Base-by-base conservation (phyloP, 2,888 invertebrate genomes). In the Tipula lateralis region DNA sequence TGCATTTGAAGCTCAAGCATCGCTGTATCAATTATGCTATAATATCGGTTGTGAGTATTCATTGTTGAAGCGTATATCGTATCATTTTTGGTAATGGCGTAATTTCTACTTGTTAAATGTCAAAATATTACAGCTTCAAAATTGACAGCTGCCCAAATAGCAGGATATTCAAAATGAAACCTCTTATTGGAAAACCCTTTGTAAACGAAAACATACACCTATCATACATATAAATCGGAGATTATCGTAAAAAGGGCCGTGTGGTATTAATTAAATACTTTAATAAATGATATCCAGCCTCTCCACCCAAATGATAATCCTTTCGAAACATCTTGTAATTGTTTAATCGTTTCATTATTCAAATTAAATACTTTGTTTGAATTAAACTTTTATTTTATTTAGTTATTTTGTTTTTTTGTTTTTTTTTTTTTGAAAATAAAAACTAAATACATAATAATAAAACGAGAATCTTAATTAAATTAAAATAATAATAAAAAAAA, bases 391-490 rank as follows among this genome's bases (percentile, higher is more conserved):
- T 66, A 66, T 66, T 66, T 24, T 66, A 19, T 66, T 24, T 44
- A 13, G n/a, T 44, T 24, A 66, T 24, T 16, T 16, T 66, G 9
- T 50, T 1, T 4, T 50, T 24, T 44, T 50, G 2, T 50, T 50
- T 50, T 44, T 50, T 16, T 5, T 44, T 44, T 44, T 44, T 16
- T n/a, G n/a, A n/a, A n/a, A n/a, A n/a, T n/a, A n/a, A n/a, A n/a
- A 50, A 50, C 44, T 50, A 50, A 16, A 4, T 50, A 19, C 16
- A 16, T 9, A 24, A 24, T 66, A 66, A 66, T 66, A 66, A 66
- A 66, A 66, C 66, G 66, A 66, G 24, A 66, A 66, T 24, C 66
- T 66, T 66, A 66, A 66, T 66, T 66, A 66, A 66, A 66, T 66
- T 66, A 24, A 24, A 66, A 50, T 50, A 50, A 50, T 50, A 50